These are phyloP conservation scores for Metalampra italica DNA, from an alignment of 2,888 invertebrate genomes.

Conservation along the genomic window DNA sequence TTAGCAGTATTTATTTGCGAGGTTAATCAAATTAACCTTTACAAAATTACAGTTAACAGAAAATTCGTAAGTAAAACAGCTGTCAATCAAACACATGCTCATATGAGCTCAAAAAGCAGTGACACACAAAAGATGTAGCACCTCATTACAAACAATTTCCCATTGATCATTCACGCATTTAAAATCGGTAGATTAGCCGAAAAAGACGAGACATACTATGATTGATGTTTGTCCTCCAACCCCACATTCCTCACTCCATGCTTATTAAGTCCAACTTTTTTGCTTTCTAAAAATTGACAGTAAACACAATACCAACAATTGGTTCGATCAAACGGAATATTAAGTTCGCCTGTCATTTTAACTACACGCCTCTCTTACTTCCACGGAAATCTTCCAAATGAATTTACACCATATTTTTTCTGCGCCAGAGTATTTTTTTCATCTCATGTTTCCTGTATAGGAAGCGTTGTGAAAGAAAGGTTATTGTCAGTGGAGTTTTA, in stretches of 20 bases:
- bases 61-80: slow-evolving; percentile 29
- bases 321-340: slow-evolving; percentile 77
- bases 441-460: slow-evolving; percentile 33
- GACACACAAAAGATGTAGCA: slow-evolving; percentile 27
- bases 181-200: slow-evolving; percentile 52
- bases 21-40: slow-evolving; percentile 27
- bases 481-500: slow-evolving; percentile 75
- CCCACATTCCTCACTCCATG: slow-evolving; percentile 40
- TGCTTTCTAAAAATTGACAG: slow-evolving; percentile 66
- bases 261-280: slow-evolving; percentile 52
- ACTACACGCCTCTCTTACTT: slow-evolving; percentile 54
- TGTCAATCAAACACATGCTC: slow-evolving; percentile 24
- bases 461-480: slow-evolving; percentile 61
- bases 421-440: slow-evolving; percentile 27
- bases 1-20: slow-evolving; percentile 3
- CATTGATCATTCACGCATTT: slow-evolving; percentile 61
- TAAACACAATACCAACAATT: slow-evolving; percentile 76
- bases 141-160: slow-evolving; percentile 48
- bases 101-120: slow-evolving; percentile 35
- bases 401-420: slow-evolving; percentile 22
- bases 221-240: slow-evolving; percentile 69
- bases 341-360: slow-evolving; percentile 77
- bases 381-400: slow-evolving; percentile 23
- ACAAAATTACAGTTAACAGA: slow-evolving; percentile 31
- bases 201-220: slow-evolving; percentile 52